These are phyloP conservation scores for Heliothis subflexa DNA, from an alignment of 1,140 invertebrate species.

Conservation along the genomic window DNA sequence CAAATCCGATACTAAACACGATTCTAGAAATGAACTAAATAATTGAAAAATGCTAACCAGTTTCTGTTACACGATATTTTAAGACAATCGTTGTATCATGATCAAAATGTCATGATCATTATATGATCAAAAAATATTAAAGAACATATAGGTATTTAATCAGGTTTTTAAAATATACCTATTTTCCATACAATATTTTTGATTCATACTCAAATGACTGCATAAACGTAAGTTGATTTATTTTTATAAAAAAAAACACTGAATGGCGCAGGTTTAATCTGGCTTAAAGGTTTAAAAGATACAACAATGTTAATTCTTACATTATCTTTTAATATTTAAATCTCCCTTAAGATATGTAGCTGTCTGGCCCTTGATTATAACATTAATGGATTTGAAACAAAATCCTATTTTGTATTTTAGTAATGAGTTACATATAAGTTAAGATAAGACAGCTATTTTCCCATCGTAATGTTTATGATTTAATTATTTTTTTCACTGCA, in stretches of 20 bases:
- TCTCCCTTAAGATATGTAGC: background rate
- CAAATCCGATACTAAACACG: no score
- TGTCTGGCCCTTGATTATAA: background rate
- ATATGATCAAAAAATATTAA: no score
- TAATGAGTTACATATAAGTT: background rate
- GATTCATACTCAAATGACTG: background rate
- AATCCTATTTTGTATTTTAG: background rate
- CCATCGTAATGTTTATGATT: no score
- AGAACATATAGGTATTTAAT: no score
- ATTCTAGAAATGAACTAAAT: background rate
- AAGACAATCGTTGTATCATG: no score
- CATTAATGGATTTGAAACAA: background rate
- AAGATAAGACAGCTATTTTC: no score
- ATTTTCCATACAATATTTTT: background rate
- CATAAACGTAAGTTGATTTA: background rate
- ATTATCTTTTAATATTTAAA: constrained; percentile 23
- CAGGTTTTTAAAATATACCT: background rate
- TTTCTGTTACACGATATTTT: background rate
- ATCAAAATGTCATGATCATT: no score
- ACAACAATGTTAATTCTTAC: constrained; percentile 3
- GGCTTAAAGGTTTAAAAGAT: constrained; percentile 12
- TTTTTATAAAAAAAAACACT: background rate
- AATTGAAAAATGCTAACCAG: background rate
- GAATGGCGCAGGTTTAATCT: background rate
- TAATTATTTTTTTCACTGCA: no score